Conservation (phyloP, 2,888 invertebrate genomes). For the Tenthredo scrophulariae region DNA sequence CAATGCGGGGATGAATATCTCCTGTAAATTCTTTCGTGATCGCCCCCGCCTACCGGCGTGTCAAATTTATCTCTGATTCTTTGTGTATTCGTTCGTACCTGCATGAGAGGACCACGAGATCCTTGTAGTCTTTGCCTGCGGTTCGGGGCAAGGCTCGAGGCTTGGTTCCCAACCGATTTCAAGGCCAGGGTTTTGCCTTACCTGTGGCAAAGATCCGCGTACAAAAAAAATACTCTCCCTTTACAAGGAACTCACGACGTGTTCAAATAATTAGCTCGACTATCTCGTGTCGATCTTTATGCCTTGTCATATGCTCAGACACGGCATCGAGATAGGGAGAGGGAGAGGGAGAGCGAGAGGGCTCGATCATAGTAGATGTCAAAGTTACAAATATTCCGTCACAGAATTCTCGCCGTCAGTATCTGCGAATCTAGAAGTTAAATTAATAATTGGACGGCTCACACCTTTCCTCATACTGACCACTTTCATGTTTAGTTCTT, state of each 20-base stretch:
- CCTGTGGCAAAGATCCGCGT: constrained; percentile 10
- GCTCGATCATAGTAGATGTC: constrained; percentile 9
- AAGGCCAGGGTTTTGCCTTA: constrained; percentile 40
- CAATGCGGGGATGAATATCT: constrained; percentile 1
- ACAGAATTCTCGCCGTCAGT: not conserved
- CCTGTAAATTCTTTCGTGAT: not conserved
- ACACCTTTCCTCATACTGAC: not conserved
- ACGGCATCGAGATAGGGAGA: not conserved
- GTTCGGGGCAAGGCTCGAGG: constrained; percentile 15
- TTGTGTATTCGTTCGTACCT: constrained; percentile 1
- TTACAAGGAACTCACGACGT: constrained; percentile 11
- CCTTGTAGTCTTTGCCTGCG: not conserved
- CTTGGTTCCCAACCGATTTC: constrained; percentile 1
- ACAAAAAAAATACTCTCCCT: constrained; percentile 5
- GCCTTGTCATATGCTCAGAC: constrained; percentile 17
- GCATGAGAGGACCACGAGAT: not conserved
- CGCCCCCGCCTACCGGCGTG: not conserved
- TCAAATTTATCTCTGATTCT: constrained; percentile 4
- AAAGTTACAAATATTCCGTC: not conserved
- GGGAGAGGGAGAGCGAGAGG: not conserved
- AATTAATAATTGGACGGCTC: constrained; percentile 4
- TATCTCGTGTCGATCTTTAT: constrained; percentile 25
- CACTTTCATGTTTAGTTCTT: not conserved
- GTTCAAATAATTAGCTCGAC: constrained; percentile 20
- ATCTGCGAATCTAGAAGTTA: not conserved